These are phyloP conservation scores for Hyalella azteca DNA, from an alignment of 2,888 invertebrate genomes.

Conservation along the genomic window DNA sequence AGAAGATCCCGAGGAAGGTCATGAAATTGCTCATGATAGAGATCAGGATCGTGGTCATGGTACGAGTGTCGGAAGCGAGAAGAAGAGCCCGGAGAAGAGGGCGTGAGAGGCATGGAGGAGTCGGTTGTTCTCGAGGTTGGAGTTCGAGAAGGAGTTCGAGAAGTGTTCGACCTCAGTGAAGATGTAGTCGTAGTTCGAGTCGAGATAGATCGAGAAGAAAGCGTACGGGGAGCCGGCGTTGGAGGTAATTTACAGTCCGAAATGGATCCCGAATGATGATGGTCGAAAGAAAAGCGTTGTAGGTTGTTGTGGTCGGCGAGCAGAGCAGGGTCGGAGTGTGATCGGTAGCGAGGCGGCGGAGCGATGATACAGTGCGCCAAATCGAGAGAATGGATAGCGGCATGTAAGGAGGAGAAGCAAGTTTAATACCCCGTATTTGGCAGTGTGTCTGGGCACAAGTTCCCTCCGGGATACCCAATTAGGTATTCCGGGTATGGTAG, in stretches of 20 bases:
- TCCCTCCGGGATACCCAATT: no score
- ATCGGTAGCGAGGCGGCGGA: conserved; percentile 37
- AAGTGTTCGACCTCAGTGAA: background rate
- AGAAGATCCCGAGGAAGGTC: conserved; percentile 33
- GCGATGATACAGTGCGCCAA: conserved; percentile 38
- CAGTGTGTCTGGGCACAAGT: no score
- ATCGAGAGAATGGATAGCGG: conserved; percentile 39
- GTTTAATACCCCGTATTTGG: conserved; percentile 22
- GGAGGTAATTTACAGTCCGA: background rate
- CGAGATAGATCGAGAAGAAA: background rate
- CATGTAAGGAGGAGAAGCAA: conserved; percentile 33
- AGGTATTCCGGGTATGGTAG: no score
- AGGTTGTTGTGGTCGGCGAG: conserved; percentile 24
- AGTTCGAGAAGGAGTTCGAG: conserved; percentile 16
- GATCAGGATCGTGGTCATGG: conserved; percentile 37
- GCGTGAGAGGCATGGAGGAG: conserved; percentile 27
- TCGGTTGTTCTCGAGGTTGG: conserved; percentile 31
- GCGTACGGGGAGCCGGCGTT: conserved; percentile 17
- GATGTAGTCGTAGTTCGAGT: conserved; percentile 20
- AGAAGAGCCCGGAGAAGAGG: conserved; percentile 20
- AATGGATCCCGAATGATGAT: background rate
- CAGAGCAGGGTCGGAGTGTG: conserved; percentile 33
- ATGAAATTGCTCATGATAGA: conserved; percentile 35
- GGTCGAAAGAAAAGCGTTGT: conserved; percentile 2
- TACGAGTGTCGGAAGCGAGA: conserved; percentile 27